Evolutionary conservation across 2,113 vertebrate genomes (phyloP).

Genomic region (Danionella cerebrum): DNA sequence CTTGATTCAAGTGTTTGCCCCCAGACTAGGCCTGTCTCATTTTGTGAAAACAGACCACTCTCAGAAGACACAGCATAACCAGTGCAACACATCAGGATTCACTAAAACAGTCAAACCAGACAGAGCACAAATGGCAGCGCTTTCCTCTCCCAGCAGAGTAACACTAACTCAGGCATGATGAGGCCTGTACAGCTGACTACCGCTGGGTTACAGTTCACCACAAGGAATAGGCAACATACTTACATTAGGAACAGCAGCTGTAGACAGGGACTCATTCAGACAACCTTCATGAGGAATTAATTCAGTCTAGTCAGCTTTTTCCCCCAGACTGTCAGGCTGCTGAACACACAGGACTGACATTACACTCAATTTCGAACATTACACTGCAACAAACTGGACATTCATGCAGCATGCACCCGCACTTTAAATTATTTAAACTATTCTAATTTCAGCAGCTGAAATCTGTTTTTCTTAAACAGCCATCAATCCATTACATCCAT

Average conservation of each 20-base stretch:
- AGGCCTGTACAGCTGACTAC: constrained; percentile 63
- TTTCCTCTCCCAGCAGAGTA: constrained; percentile 66
- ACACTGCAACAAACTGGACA: no score
- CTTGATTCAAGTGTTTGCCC: constrained; percentile 42
- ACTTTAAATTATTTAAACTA: no score
- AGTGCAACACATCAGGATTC: constrained; percentile 27
- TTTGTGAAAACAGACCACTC: constrained; percentile 52
- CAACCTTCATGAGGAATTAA: no score
- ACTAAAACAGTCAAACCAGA: constrained; percentile 57
- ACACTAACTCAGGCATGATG: constrained; percentile 55
- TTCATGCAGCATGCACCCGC: no score
- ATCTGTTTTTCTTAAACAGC: no score
- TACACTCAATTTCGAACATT: no score
- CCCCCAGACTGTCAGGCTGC: no score
- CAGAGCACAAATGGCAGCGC: constrained; percentile 30
- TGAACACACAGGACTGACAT: no score
- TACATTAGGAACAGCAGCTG: not conserved
- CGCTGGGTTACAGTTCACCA: constrained; percentile 40
- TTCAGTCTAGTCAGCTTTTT: no score
- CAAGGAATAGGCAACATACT: not conserved
- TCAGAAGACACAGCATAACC: constrained; percentile 46
- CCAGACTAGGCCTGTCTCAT: constrained; percentile 54
- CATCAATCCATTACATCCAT: no score
- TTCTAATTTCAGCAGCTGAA: no score
- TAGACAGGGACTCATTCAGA: no score